Conservation (phyloP, 1,140 invertebrate species). For the Bombyx mori region ASM3026992v2 NC_085116.1:2404001-2404500, state of each 20-base stretch:
- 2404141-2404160: too few species aligned
- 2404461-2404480: too few species aligned
- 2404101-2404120: too few species aligned
- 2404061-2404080: too few species aligned
- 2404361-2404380: constrained; percentile 12
- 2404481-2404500: too few species aligned
- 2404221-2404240: constrained; percentile 79
- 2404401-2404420: neutral
- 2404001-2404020: too few species aligned
- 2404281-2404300: constrained; percentile 83
- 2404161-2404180: constrained; percentile 67
- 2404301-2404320: constrained; percentile 81
- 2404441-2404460: too few species aligned
- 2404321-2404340: constrained; percentile 82
- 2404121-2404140: too few species aligned
- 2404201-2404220: constrained; percentile 91
- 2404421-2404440: too few species aligned
- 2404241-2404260: constrained; percentile 84
- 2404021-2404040: too few species aligned
- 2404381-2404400: neutral
- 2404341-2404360: constrained; percentile 89
- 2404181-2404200: constrained; percentile 93
- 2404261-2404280: constrained; percentile 86
- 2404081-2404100: too few species aligned
- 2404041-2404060: too few species aligned